A percentile compares a stretch with the other conserved stretches of the same genome.
Evolutionary conservation across 2,113 vertebrate species (phyloP).

Genomic region (Scomber colias): DNA sequence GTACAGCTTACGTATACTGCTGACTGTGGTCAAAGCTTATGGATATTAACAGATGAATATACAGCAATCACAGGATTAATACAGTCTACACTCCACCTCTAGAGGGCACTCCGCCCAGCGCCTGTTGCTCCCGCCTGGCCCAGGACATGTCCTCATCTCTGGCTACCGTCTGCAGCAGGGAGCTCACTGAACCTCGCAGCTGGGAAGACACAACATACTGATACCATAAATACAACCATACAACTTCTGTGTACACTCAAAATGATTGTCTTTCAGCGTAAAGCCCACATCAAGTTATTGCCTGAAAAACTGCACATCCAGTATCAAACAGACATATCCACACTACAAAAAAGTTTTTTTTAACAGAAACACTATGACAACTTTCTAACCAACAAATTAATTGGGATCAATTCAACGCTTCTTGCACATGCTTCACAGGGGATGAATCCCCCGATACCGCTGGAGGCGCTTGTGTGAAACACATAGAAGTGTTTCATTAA

Average conservation of each 20-base stretch:
- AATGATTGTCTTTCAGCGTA: background rate
- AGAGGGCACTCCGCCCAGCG: constrained; percentile 84
- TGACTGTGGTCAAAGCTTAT: background rate
- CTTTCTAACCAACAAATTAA: too few relatives aligned
- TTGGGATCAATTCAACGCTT: too few relatives aligned
- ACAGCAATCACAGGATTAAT: background rate
- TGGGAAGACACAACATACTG: constrained; percentile 49
- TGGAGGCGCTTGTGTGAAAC: too few relatives aligned
- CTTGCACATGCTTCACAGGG: too few relatives aligned
- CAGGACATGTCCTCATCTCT: constrained; percentile 82
- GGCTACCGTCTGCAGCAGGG: constrained; percentile 83
- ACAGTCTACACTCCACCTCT: constrained; percentile 75
- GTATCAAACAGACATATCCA: too few relatives aligned
- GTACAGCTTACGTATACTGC: background rate
- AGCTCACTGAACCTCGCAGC: constrained; percentile 80
- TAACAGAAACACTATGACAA: too few relatives aligned
- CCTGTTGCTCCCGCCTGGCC: constrained; percentile 81
- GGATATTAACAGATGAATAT: background rate
- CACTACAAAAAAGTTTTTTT: too few relatives aligned
- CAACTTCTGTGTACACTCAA: background rate
- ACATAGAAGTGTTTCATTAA: too few relatives aligned
- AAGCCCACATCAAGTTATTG: too few relatives aligned
- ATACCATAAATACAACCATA: background rate
- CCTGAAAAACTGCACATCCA: too few relatives aligned
- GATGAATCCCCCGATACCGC: too few relatives aligned